These are phyloP conservation scores for Tholera decimalis DNA, from an alignment of 2,888 invertebrate genomes.

Conservation along the genomic window DNA sequence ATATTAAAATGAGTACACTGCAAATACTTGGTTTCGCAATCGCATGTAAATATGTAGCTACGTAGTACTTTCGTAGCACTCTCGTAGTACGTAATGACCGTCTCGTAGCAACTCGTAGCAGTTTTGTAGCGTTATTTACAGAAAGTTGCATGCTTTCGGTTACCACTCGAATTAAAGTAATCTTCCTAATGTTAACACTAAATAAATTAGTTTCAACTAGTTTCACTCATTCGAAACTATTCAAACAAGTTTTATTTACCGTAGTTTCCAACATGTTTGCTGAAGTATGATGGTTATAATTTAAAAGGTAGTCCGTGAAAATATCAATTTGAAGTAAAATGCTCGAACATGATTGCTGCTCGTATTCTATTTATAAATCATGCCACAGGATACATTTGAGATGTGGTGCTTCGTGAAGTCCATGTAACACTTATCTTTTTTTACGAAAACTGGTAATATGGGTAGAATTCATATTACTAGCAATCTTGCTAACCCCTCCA, in stretches of 20 bases:
- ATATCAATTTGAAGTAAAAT: too few species aligned
- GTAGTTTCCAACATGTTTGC: background rate
- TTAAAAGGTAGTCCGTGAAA: background rate
- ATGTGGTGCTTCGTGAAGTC: too few species aligned
- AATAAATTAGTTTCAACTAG: conserved; percentile 41
- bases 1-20: conserved; percentile 5
- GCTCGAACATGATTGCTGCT: too few species aligned
- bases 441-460: too few species aligned
- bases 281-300: background rate
- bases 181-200: conserved; percentile 47
- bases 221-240: conserved; percentile 17
- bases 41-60: conserved; percentile 42
- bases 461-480: too few species aligned
- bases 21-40: conserved; percentile 31
- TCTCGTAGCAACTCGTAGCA: conserved; percentile 45
- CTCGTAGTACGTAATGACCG: conserved; percentile 53
- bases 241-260: conserved; percentile 6
- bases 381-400: too few species aligned
- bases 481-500: too few species aligned
- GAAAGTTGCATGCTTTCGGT: conserved; percentile 49
- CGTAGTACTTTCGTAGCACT: conserved; percentile 57
- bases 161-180: conserved; percentile 51
- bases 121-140: conserved; percentile 51
- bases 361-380: too few species aligned
- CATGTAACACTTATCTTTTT: too few species aligned